Evolutionary conservation across 2,888 invertebrate species (phyloP), one percentile per base, ranked within the genome.

Genomic region (Onthophagus sagittarius): DNA sequence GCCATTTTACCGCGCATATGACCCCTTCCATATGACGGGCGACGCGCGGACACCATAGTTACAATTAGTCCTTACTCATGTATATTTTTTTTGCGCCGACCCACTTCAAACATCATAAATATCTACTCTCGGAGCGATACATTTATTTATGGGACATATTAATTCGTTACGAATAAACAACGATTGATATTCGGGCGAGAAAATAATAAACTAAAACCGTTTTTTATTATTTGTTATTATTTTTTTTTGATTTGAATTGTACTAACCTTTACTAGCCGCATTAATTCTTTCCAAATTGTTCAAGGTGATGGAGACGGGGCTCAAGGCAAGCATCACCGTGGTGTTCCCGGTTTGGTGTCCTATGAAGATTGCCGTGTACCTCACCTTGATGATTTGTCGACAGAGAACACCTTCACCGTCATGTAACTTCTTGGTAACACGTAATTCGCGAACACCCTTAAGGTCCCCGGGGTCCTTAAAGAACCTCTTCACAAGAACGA

Each of bases 241-340:
- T 23, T 23, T 23, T 23, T 23, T 23, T 23, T 53, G 39, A 53
- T 23, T 23, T 11, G 39, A 53, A 9, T 53, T 53, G 23, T 11
- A 11, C 78, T 79, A 81, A 86, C 86, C 86, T 85, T 84, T 84
- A 72, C 84, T 84, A 39, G 84, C 85, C 53, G 82, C 82, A 77
- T 83, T 85, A 73, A 86, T 83, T 75, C 84, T 81, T 78, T 86
- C 85, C 81, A 86, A 80, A 80, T 86, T 86, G 72, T 80, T 81
- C 71, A 86, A 80, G 67, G 86, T 86, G 77, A 86, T 84, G 70
- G 86, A 83, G 75, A 86, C 81, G 63, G 86, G 86, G 74, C 81
- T 81, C 77, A 84, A 78, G 71, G 79, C 81, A 73, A 86, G 82
- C 76, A 78, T 80, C 76, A 81, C 81, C 71, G 79, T 77, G 13